Conservation (phyloP, 2,797 vertebrate species). For the Hypotaenidia okinawae region DNA sequence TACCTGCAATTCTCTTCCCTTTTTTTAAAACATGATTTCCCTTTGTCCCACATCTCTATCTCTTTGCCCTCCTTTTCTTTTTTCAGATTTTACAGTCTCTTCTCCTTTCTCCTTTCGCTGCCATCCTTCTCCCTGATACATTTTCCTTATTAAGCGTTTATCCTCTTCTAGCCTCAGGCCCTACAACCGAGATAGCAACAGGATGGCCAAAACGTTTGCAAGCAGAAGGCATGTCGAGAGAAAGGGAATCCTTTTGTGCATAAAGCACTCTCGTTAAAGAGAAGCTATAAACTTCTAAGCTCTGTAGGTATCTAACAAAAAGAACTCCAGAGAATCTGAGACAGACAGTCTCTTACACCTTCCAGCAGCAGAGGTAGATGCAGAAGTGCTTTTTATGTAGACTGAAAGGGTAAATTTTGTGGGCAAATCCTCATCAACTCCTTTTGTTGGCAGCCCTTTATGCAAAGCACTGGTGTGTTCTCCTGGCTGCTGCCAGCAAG, state of each 20-base stretch:
- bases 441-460: constrained; percentile 47
- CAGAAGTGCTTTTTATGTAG: neutral
- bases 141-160: neutral
- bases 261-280: neutral
- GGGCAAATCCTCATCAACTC: constrained; percentile 35
- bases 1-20: neutral
- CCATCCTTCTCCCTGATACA: neutral
- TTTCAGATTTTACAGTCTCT: neutral
- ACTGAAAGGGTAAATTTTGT: neutral
- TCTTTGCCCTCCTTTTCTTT: neutral
- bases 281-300: neutral
- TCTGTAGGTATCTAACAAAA: neutral
- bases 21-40: neutral
- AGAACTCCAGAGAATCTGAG: neutral
- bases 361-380: constrained; percentile 36
- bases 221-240: neutral
- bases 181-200: neutral
- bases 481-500: neutral
- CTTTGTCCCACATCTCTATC: neutral
- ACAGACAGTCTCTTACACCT: neutral
- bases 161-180: neutral
- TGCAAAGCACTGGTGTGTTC: constrained; percentile 18
- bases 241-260: neutral
- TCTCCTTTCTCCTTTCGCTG: neutral
- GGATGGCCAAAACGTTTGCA: neutral